These are phyloP conservation scores for Augiades crinisus DNA, from an alignment of 2,888 invertebrate species.

Conservation along the genomic window DNA sequence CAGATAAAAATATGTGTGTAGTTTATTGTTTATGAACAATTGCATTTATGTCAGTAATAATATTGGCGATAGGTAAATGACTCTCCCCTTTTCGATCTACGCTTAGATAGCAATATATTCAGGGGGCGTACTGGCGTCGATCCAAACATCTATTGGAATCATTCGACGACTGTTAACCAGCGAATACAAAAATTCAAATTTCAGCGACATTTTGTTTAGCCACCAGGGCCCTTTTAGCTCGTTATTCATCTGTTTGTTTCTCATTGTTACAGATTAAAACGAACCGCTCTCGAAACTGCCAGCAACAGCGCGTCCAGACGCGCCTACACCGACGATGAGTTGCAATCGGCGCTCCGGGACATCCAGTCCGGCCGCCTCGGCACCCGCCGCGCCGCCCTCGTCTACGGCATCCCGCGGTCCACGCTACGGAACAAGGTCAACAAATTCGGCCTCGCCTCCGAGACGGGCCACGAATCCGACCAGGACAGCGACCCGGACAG, in stretches of 20 bases:
- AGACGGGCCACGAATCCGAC: slow-evolving; percentile 83
- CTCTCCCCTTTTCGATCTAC: slow-evolving; percentile 1
- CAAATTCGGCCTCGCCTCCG: slow-evolving; percentile 86
- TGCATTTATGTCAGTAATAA: not conserved
- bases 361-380: slow-evolving; percentile 96
- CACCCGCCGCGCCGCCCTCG: slow-evolving; percentile 95
- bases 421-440: slow-evolving; percentile 97
- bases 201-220: slow-evolving; percentile 10
- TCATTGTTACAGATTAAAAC: slow-evolving; percentile 69
- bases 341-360: slow-evolving; percentile 95
- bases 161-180: slow-evolving; percentile 12
- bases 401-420: slow-evolving; percentile 98
- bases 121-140: slow-evolving; percentile 13
- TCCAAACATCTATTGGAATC: slow-evolving; percentile 15
- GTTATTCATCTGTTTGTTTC: no score
- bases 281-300: slow-evolving; percentile 50
- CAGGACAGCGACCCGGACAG: slow-evolving; percentile 66
- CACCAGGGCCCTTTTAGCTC: no score
- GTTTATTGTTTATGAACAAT: not conserved
- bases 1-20: no score
- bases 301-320: slow-evolving; percentile 84
- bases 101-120: slow-evolving; percentile 12
- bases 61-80: not conserved
- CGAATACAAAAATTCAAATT: slow-evolving; percentile 15
- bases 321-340: slow-evolving; percentile 97